Evolutionary conservation across 2,888 invertebrate species (phyloP), one percentile per base, ranked within the genome.

Genomic region (Diaphora mendica): DNA sequence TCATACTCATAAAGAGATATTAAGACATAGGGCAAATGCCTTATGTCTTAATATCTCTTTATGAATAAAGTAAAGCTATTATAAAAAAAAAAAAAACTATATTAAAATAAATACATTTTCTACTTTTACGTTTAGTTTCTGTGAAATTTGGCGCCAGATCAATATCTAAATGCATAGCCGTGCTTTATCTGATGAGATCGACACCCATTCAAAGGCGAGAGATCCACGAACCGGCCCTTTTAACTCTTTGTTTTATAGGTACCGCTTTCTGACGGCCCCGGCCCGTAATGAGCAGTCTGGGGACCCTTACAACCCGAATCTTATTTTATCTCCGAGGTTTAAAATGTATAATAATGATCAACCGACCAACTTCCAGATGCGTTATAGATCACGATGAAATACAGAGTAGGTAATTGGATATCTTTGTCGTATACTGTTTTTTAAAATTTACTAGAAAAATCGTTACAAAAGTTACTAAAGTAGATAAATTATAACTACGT

Each of bases 141-240:
- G 93, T 94, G 93, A 94, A 93, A 92, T 94, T 94, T 93, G 94
- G 94, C 93, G 93, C 93, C 93, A 91, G 94, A 94, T 93, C 82
- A 69, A 82, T 91, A 94, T 94, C 94, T 85, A 76, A 81, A 84
- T 83, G 84, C 78, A 74, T 78, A 80, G 83, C 79, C 79, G 79
- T 81, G 85, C 77, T 80, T 91, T 94, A 94, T 94, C 93, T 88
- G 86, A 87, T 85, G 84, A 88, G 91, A 92, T 94, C 92, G 89
- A 93, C 91, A 91, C 89, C 89, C 89, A 92, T 92, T 91, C 89
- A 90, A 84, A 82, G 85, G 77, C 81, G 83, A 86, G 86, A 85
- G 85, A 81, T 79, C 85, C 72, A 75, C 81, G 77, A 75, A 78
- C 90, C 89, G 91, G 92, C 85, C 85, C 86, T 90, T 92, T 93